phyloP scores from a whole-genome alignment of 2,888 invertebrate genomes.

The Ichneumoninae sp. region DNA sequence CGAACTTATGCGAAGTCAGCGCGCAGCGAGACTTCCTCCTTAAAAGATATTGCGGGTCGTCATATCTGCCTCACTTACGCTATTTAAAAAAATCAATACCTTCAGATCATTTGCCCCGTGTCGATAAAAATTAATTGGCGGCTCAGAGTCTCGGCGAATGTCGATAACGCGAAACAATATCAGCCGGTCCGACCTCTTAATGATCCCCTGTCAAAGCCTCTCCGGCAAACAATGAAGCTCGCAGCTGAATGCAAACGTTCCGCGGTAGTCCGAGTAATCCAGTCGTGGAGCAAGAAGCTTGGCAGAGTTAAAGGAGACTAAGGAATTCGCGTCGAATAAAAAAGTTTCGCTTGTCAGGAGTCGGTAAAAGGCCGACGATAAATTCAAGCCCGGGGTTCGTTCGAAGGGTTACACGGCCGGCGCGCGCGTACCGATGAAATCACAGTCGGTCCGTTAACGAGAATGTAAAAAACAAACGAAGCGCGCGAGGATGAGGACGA shows the following conservation, averaged over 20 bases:
- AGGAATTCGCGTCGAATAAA: conserved; percentile 30
- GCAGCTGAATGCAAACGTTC: conserved; percentile 28
- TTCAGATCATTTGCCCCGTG: too few relatives aligned
- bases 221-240: conserved; percentile 27
- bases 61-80: too few relatives aligned
- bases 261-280: not conserved
- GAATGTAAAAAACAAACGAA: conserved; percentile 42
- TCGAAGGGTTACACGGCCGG: conserved; percentile 20
- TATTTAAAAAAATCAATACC: not conserved
- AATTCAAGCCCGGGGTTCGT: conserved; percentile 5
- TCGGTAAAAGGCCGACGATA: conserved; percentile 27
- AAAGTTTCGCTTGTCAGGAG: conserved; percentile 40
- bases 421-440: conserved; percentile 36
- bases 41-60: too few relatives aligned
- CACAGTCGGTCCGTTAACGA: conserved; percentile 59
- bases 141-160: not conserved
- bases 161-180: not conserved
- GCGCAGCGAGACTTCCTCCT: too few relatives aligned
- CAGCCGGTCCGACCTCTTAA: not conserved
- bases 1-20: too few relatives aligned
- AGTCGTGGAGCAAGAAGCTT: conserved; percentile 23
- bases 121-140: too few relatives aligned
- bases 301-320: conserved; percentile 43
- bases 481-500: conserved; percentile 11
- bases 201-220: not conserved